phyloP scores from a whole-genome alignment of 2,113 vertebrate genomes.

The Rattus rattus region DNA sequence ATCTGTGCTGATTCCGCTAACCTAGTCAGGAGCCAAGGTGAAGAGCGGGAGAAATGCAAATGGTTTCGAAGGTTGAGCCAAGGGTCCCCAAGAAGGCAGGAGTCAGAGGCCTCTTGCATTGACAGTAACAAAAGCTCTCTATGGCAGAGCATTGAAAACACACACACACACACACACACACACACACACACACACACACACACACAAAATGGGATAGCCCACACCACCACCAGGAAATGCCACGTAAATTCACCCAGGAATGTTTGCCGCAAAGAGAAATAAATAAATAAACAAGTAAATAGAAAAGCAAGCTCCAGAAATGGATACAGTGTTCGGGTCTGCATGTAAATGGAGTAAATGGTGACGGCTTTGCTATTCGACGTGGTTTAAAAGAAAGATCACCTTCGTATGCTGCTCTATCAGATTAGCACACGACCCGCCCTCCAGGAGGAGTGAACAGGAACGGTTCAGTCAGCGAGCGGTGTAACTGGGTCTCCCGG shows the following conservation, averaged over 20 bases:
- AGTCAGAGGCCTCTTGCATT: slow-evolving; percentile 43
- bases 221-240: slow-evolving; percentile 41
- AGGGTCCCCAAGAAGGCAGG: slow-evolving; percentile 47
- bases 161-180: too few relatives aligned
- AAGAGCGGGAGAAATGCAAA: slow-evolving; percentile 40
- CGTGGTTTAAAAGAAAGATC: background rate
- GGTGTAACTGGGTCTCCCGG: background rate
- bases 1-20: slow-evolving; percentile 58
- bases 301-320: slow-evolving; percentile 1
- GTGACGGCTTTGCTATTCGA: slow-evolving; percentile 1
- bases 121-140: slow-evolving; percentile 26
- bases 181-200: too few relatives aligned
- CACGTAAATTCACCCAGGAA: slow-evolving; percentile 59
- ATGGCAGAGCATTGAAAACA: background rate
- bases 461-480: slow-evolving; percentile 36
- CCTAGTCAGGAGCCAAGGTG: slow-evolving; percentile 60
- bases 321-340: background rate
- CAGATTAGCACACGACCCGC: slow-evolving; percentile 26
- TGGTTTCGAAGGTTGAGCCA: background rate
- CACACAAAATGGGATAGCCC: slow-evolving; percentile 19
- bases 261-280: slow-evolving; percentile 67
- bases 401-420: background rate
- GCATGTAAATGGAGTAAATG: slow-evolving; percentile 4
- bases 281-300: background rate
- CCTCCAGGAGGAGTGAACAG: slow-evolving; percentile 46